Evolutionary conservation across 2,888 invertebrate genomes (phyloP).

Genomic region (Polyommatus icarus): DNA sequence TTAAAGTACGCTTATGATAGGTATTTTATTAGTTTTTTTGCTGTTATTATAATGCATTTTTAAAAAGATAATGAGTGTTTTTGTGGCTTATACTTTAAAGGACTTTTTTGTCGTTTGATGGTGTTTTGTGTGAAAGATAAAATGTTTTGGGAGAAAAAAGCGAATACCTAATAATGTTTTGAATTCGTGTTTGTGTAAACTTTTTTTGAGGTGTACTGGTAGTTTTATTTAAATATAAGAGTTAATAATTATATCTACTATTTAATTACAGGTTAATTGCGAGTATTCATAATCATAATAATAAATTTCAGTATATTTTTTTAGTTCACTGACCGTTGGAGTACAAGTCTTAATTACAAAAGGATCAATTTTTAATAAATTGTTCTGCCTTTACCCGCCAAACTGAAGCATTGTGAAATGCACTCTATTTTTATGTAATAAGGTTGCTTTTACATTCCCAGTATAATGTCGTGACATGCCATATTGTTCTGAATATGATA

Average conservation of each 20-base stretch:
- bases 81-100: constrained; percentile 7
- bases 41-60: constrained; percentile 21
- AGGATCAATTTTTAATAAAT: constrained; percentile 58
- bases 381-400: constrained; percentile 74
- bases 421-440: not conserved
- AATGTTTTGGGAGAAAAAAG: not conserved
- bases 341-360: constrained; percentile 54
- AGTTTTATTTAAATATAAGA: too few species aligned
- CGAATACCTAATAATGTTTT: not conserved
- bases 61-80: constrained; percentile 8
- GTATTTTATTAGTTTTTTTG: constrained; percentile 28
- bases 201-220: not conserved
- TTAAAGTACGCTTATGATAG: constrained; percentile 40
- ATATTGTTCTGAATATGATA: constrained; percentile 73
- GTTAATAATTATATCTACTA: too few species aligned
- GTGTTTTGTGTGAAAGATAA: not conserved
- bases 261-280: too few species aligned
- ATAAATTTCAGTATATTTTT: not conserved
- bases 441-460: constrained; percentile 54
- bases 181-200: not conserved
- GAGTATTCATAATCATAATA: too few species aligned
- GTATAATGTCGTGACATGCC: constrained; percentile 73
- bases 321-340: constrained; percentile 26
- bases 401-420: constrained; percentile 48
- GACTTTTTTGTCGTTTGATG: not conserved